A percentile compares a stretch with the other conserved stretches of the same genome.
Conservation (phyloP, 2,888 invertebrate genomes). For the Pelosia muscerda region DNA sequence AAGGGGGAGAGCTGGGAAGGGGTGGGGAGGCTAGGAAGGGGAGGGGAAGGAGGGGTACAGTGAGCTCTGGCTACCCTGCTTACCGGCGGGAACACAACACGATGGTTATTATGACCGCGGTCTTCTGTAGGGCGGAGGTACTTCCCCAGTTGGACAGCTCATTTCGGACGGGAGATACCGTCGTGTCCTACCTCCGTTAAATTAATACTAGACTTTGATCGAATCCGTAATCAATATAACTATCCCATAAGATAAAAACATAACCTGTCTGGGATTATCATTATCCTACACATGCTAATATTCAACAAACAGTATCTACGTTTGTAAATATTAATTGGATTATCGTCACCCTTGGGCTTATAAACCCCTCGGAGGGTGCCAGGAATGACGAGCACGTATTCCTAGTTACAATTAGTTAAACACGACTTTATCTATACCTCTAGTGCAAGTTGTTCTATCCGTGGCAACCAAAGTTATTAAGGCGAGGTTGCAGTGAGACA, state of each 20-base stretch:
- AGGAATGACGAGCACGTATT: constrained; percentile 39
- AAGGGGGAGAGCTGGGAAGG: no score
- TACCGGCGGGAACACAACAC: no score
- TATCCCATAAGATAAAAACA: neutral
- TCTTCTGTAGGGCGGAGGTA: no score
- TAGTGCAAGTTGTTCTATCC: neutral
- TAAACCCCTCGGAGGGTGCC: constrained; percentile 25
- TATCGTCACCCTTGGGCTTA: constrained; percentile 11
- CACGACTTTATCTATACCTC: constrained; percentile 39
- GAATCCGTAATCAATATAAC: neutral
- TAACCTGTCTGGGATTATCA: neutral
- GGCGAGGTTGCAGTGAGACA: neutral
- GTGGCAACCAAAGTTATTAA: constrained; percentile 1
- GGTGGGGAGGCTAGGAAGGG: no score
- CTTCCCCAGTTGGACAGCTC: no score
- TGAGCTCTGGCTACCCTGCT: no score
- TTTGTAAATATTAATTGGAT: constrained; percentile 25
- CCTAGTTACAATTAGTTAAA: constrained; percentile 33
- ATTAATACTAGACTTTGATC: neutral
- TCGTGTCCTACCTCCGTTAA: no score
- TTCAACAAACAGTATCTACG: constrained; percentile 13
- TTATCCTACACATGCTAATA: constrained; percentile 14
- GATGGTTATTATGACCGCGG: no score
- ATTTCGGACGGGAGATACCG: no score
- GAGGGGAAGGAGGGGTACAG: no score